Base-by-base conservation (phyloP, 2,888 invertebrate species). In the Thalpophila matura region DNA sequence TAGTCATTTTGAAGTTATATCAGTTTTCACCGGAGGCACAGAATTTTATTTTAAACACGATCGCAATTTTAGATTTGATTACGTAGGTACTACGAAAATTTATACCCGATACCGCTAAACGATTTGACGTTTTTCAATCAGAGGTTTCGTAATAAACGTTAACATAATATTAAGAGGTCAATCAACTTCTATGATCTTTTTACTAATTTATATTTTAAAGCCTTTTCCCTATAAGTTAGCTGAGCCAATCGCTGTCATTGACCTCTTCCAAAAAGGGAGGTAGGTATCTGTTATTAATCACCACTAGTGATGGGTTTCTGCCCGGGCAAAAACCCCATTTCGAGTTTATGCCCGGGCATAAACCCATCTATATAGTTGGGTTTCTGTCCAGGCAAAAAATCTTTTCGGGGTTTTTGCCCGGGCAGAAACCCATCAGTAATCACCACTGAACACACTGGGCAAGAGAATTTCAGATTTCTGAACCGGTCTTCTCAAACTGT, bases 101-200 rank as follows among this genome's bases (percentile, higher is more conserved):
- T 37, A n/a, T n/a, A n/a, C n/a, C n/a, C n/a, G n/a, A 33, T 33
- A 67, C 37, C 22, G 37, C 18, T 45, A 45, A 59, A 18, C 38
- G 16, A 33, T 54, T 42, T 24, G 45, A 50, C 24, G 49, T 50
- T 49, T 64, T 56, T 12, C n/a, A 55, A 55, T n/a, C 24, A 42
- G 20, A 35, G 38, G 16, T 47, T 56, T 63, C 27, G 38, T 56
- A 42, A 70, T 38, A 70, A 53, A 63, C 54, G 47, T 40, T 51
- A 40, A 65, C 38, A 64, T 72, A 59, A 71, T 70, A 76, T 64
- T 64, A 71, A 64, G 29, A 58, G 72, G 72, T 71, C 76, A 64
- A 42, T 72, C 65, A 75, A 71, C 72, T 71, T 31, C 38, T 55
- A 62, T 61, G 47, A 50, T 31, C 27, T 43, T 47, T 40, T 42